Evolutionary conservation across 2,113 vertebrate genomes (phyloP).

Genomic region (Platycercus adscitus): DNA sequence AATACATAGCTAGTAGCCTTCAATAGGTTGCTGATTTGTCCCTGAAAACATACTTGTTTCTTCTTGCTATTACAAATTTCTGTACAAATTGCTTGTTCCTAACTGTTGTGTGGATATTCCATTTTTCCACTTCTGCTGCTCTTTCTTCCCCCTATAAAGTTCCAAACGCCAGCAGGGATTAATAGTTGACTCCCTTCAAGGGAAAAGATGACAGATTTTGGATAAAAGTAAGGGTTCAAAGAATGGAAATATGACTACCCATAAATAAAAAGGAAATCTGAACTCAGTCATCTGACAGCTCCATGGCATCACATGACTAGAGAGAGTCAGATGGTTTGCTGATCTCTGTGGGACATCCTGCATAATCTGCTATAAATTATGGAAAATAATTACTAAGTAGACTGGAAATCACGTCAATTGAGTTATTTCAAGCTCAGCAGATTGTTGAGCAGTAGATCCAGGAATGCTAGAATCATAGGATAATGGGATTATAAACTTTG

Average conservation of each 20-base stretch:
- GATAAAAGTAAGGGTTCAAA: background rate
- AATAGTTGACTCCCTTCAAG: background rate
- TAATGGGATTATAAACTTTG: background rate
- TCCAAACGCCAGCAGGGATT: background rate
- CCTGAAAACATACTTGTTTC: background rate
- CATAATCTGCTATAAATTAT: slow-evolving; percentile 15
- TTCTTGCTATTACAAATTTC: background rate
- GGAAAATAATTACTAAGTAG: background rate
- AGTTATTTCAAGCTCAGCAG: background rate
- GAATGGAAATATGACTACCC: background rate
- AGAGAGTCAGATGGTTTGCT: background rate
- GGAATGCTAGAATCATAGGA: background rate
- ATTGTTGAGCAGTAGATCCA: background rate
- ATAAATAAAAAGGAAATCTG: background rate
- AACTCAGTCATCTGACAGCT: background rate
- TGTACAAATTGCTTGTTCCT: background rate
- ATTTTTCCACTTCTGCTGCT: background rate
- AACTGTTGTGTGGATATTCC: background rate
- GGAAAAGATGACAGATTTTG: background rate
- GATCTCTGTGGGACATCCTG: background rate
- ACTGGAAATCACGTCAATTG: background rate
- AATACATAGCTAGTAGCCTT: background rate
- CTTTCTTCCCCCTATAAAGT: background rate
- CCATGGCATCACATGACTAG: background rate
- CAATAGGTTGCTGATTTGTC: background rate